A percentile compares a stretch with the other conserved stretches of the same genome.
Conservation (phyloP, 2,888 invertebrate species). For the Drosophila merina region DNA sequence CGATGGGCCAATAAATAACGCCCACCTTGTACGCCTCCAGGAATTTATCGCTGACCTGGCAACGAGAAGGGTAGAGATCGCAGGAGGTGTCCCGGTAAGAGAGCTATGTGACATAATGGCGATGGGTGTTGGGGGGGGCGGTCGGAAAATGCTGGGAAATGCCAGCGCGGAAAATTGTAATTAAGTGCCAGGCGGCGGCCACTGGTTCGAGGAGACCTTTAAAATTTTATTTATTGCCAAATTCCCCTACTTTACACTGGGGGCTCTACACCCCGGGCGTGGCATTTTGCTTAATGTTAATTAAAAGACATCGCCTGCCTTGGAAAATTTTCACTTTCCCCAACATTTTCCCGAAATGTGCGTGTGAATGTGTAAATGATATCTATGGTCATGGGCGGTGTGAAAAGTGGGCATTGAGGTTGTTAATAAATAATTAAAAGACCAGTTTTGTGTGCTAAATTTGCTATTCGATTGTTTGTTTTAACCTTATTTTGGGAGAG, state of each 20-base stretch:
- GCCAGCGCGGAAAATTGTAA: conserved; percentile 59
- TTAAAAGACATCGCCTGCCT: conserved; percentile 56
- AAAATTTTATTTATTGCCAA: conserved; percentile 50
- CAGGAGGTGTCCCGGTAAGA: conserved; percentile 6
- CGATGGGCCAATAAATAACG: conserved; percentile 87
- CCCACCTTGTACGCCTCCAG: conserved; percentile 87
- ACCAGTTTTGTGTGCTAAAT: conserved; percentile 5
- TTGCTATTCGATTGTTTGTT: background rate
- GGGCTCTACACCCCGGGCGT: conserved; percentile 37
- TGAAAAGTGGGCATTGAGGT: conserved; percentile 42
- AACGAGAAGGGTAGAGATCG: conserved; percentile 7
- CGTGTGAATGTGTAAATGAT: conserved; percentile 41
- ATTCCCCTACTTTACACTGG: conserved; percentile 15
- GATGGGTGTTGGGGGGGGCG: conserved; percentile 14
- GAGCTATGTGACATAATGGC: conserved; percentile 37
- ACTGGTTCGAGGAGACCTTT: conserved; percentile 30
- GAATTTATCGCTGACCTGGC: conserved; percentile 84
- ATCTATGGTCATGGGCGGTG: conserved; percentile 25
- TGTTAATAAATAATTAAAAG: conserved; percentile 38
- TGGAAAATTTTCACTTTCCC: conserved; percentile 47
- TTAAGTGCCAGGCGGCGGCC: conserved; percentile 47
- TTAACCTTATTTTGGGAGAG: background rate
- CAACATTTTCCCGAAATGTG: conserved; percentile 26
- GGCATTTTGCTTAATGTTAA: conserved; percentile 59
- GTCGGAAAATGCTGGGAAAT: conserved; percentile 39